These are phyloP conservation scores for Struthidea cinerea DNA, from an alignment of 2,113 vertebrate genomes.

Conservation along the genomic window DNA sequence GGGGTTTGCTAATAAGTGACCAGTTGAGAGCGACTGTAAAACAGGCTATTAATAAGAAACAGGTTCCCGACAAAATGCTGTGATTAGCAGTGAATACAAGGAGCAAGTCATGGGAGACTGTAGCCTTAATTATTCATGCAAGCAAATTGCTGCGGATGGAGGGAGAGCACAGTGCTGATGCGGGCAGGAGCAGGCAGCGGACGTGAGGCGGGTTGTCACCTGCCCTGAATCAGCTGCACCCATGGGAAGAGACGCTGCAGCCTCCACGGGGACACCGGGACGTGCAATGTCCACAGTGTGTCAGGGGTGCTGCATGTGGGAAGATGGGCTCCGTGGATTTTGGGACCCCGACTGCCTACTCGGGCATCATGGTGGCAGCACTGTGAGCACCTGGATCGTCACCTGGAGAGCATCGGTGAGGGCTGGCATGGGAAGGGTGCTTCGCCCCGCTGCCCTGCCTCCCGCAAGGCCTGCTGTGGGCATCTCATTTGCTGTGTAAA, in stretches of 20 bases:
- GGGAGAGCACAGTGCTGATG: background rate
- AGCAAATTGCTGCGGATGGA: background rate
- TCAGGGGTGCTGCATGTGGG: accelerated
- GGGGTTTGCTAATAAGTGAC: background rate
- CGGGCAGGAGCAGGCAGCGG: background rate
- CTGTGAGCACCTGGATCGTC: background rate
- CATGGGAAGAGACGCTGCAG: background rate
- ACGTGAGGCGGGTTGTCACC: accelerated
- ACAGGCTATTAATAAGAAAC: background rate
- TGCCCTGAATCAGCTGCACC: background rate
- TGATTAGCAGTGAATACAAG: background rate
- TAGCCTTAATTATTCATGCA: background rate
- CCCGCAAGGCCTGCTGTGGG: background rate
- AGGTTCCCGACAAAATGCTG: background rate
- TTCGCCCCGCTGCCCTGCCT: accelerated
- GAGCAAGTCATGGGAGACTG: background rate
- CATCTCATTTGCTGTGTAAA: background rate
- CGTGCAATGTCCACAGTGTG: accelerated
- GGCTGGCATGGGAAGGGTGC: background rate
- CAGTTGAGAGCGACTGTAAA: background rate
- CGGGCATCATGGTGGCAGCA: accelerated
- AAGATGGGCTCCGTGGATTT: background rate
- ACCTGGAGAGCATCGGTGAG: background rate
- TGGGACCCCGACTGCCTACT: accelerated
- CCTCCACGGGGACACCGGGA: accelerated